These are phyloP conservation scores for Metacarcinus magister DNA, from an alignment of 2,888 invertebrate species.

Conservation along the genomic window DNA sequence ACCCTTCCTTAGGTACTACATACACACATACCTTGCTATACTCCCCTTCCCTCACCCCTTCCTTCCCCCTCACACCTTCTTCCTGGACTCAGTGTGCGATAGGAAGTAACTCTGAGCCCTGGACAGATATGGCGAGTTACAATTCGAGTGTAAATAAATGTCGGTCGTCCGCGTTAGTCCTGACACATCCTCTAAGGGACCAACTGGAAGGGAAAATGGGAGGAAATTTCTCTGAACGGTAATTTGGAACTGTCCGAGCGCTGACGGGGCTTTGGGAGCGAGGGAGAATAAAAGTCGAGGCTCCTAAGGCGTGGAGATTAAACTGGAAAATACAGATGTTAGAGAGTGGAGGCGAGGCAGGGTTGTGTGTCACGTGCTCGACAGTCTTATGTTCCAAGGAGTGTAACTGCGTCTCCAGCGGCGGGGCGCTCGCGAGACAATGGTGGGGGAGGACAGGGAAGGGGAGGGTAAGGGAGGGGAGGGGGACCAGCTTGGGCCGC, in stretches of 20 bases:
- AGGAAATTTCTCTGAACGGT: slow-evolving; percentile 65
- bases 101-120: not conserved
- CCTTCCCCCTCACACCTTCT: not conserved
- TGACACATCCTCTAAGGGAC: slow-evolving; percentile 56
- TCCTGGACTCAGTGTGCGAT: slow-evolving; percentile 21
- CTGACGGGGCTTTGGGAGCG: slow-evolving; percentile 52
- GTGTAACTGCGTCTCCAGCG: not conserved
- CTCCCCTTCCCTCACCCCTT: not conserved
- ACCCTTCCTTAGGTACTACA: not conserved
- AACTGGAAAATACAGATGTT: slow-evolving; percentile 61
- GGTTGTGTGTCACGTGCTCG: slow-evolving; percentile 18
- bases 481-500: not conserved
- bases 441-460: not conserved
- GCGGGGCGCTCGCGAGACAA: not conserved
- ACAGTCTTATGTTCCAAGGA: slow-evolving; percentile 29
- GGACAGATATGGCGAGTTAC: slow-evolving; percentile 58
- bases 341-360: slow-evolving; percentile 28
- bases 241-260: slow-evolving; percentile 59
- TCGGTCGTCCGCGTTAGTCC: slow-evolving; percentile 29
- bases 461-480: not conserved
- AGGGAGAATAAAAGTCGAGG: slow-evolving; percentile 58
- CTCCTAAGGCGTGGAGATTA: slow-evolving; percentile 45
- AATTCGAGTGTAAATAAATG: slow-evolving; percentile 59
- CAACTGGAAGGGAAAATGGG: slow-evolving; percentile 54
- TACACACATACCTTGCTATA: not conserved